phyloP scores from a whole-genome alignment of 2,797 vertebrate genomes.

The Dromococcyx pavoninus region DNA sequence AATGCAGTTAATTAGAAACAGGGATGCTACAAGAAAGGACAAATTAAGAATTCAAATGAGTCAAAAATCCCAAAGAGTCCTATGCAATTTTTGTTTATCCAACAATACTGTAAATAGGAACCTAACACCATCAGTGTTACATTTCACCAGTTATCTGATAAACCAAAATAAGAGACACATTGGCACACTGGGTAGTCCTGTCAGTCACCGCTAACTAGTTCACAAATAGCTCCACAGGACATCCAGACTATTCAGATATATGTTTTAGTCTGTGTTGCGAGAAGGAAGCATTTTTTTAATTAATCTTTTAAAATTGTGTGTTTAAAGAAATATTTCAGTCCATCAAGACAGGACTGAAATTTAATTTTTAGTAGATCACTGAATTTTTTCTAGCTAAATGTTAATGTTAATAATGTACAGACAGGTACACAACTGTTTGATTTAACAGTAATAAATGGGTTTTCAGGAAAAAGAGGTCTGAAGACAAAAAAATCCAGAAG shows the following conservation, averaged over 20 bases:
- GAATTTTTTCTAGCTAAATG: neutral
- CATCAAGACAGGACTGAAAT: neutral
- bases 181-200: constrained; percentile 61
- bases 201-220: constrained; percentile 70
- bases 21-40: constrained; percentile 46
- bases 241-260: neutral
- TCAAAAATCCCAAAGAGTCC: constrained; percentile 64
- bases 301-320: neutral
- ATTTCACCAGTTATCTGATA: constrained; percentile 77
- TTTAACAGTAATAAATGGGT: neutral
- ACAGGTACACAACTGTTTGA: fast-evolving
- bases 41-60: constrained; percentile 74
- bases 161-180: constrained; percentile 62
- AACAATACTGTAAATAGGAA: constrained; percentile 67
- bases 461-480: neutral
- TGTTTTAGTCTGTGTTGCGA: neutral
- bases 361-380: neutral
- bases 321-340: neutral
- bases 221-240: neutral
- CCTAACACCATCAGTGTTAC: constrained; percentile 70
- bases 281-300: neutral
- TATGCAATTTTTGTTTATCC: constrained; percentile 73
- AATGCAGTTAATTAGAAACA: constrained; percentile 77
- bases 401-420: neutral
- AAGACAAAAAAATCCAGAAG: neutral